Evolutionary conservation across 1,140 invertebrate genomes (phyloP).

Genomic region (Pseudomyrmex pallidus): DNA sequence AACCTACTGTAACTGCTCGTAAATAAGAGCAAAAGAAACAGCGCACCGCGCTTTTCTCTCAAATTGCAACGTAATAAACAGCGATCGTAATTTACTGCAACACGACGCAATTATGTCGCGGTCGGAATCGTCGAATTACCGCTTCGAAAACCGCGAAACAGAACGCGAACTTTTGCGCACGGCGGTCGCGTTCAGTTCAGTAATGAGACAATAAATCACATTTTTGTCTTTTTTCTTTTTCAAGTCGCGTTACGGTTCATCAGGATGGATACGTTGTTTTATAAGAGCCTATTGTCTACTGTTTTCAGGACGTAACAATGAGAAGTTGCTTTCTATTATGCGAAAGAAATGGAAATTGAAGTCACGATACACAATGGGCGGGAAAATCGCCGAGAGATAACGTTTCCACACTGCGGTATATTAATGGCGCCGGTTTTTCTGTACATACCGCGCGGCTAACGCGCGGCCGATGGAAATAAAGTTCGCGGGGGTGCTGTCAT

Average conservation of each 20-base stretch:
- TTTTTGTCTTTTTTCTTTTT: conserved; percentile 26
- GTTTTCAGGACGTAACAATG: conserved; percentile 38
- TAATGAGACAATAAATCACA: conserved; percentile 28
- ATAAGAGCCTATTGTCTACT: conserved; percentile 51
- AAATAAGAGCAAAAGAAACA: not conserved
- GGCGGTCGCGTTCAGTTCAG: not conserved
- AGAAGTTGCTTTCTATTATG: conserved; percentile 56
- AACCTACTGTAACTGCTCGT: not conserved
- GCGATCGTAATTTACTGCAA: not conserved
- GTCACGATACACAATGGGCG: conserved; percentile 50
- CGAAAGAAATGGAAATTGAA: conserved; percentile 59
- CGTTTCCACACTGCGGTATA: conserved; percentile 35
- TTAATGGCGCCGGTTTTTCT: conserved; percentile 51
- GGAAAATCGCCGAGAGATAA: conserved; percentile 56
- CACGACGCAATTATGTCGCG: no score
- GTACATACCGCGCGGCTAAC: conserved; percentile 22
- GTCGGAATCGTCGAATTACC: no score
- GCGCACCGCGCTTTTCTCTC: not conserved
- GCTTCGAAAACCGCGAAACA: not conserved
- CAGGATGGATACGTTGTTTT: conserved; percentile 42
- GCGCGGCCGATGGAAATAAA: conserved; percentile 47
- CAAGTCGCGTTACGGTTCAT: not conserved
- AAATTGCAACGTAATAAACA: not conserved
- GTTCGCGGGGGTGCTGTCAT: conserved; percentile 45
- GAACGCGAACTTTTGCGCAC: not conserved